Evolutionary conservation across 1,140 invertebrate species (phyloP).

Genomic region (Drosophila grimshawi): DNA sequence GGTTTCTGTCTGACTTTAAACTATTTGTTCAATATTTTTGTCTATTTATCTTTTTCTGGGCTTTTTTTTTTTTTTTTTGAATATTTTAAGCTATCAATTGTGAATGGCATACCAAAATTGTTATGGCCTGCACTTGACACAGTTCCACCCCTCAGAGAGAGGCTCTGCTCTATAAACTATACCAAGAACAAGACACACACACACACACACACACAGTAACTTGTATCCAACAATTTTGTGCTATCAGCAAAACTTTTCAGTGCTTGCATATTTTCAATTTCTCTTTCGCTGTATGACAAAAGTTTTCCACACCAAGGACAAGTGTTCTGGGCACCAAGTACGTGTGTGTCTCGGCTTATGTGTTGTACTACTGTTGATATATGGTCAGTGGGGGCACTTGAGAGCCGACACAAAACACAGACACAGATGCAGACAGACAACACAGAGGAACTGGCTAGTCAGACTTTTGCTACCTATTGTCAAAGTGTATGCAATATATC

Average conservation of each 20-base stretch:
- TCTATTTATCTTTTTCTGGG: background rate
- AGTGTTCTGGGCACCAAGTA: slow-evolving; percentile 43
- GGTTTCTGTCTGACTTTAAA: no score
- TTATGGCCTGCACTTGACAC: slow-evolving; percentile 65
- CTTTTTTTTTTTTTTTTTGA: slow-evolving; percentile 33
- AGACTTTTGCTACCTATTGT: slow-evolving; percentile 46
- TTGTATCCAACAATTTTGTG: slow-evolving; percentile 14
- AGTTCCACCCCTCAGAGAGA: slow-evolving; percentile 37
- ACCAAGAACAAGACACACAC: slow-evolving; percentile 56
- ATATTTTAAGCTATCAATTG: slow-evolving; percentile 38
- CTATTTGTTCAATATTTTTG: no score
- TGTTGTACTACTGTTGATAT: slow-evolving; percentile 45
- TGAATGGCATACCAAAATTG: slow-evolving; percentile 5
- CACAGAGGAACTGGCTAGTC: slow-evolving; percentile 19
- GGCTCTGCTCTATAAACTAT: slow-evolving; percentile 39
- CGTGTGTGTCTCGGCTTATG: slow-evolving; percentile 33
- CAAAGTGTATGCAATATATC: slow-evolving; percentile 43
- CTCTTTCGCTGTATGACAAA: slow-evolving; percentile 58
- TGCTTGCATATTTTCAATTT: slow-evolving; percentile 79
- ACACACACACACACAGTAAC: slow-evolving; percentile 24
- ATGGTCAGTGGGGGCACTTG: slow-evolving; percentile 46
- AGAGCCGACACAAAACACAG: slow-evolving; percentile 2
- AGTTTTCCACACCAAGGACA: slow-evolving; percentile 66
- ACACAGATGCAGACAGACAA: no score
- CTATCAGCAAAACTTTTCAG: slow-evolving; percentile 67